Conservation (phyloP, 2,888 invertebrate genomes). For the Pristionchus entomophagus region DNA sequence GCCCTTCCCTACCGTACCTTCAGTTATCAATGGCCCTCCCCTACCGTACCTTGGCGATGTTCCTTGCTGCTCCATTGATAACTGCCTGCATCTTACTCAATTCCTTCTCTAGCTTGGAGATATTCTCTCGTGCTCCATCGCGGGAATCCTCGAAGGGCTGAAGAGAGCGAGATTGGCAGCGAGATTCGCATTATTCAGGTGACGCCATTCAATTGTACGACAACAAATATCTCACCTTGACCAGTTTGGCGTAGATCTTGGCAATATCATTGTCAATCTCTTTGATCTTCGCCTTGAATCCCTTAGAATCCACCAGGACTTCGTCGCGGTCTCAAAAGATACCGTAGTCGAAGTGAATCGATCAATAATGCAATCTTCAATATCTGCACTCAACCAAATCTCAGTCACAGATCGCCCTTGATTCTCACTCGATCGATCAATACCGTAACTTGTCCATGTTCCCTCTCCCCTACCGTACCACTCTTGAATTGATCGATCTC, state of each 20-base stretch:
- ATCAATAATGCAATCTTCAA: neutral
- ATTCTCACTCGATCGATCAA: too few species aligned
- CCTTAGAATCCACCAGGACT: neutral
- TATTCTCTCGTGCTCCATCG: conserved; percentile 48
- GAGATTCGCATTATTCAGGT: too few species aligned
- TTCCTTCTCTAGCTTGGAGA: conserved; percentile 80
- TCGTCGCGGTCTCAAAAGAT: conserved; percentile 12
- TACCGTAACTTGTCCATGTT: too few species aligned
- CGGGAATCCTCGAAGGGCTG: conserved; percentile 49
- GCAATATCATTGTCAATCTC: conserved; percentile 4
- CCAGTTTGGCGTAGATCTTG: neutral
- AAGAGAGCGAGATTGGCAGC: neutral
- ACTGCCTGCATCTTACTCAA: conserved; percentile 79
- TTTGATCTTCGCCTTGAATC: conserved; percentile 17
- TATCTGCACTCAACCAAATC: neutral
- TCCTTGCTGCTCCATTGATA: conserved; percentile 79
- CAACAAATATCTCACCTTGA: conserved; percentile 27
- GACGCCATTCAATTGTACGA: too few species aligned
- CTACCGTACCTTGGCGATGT: conserved; percentile 73
- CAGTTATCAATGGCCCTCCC: too few species aligned
- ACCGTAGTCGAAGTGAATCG: too few species aligned
- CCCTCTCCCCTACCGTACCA: neutral
- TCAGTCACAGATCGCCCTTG: too few species aligned
- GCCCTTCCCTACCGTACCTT: neutral
- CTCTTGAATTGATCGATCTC: conserved; percentile 1